A percentile compares a stretch with the other conserved stretches of the same genome.
Conservation (phyloP, 2,888 invertebrate genomes). For the Spialia ferax region DNA sequence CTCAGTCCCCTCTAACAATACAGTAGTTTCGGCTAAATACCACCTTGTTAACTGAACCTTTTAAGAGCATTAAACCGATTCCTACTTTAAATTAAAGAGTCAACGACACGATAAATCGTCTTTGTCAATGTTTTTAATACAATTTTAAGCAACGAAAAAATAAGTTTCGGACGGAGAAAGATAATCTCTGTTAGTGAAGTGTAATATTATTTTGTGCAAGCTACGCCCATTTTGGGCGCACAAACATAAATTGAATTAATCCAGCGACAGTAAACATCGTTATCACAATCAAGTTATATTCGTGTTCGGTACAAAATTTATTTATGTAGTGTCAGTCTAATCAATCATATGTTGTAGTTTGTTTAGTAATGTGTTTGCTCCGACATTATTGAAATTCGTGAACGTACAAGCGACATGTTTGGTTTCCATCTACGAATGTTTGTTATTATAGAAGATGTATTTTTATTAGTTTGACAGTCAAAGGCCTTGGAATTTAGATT, state of each 20-base stretch:
- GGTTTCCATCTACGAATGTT: background rate
- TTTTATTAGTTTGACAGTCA: background rate
- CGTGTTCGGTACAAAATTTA: constrained; percentile 33
- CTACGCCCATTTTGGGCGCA: background rate
- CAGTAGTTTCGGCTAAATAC: too few relatives aligned
- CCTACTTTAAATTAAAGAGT: too few relatives aligned
- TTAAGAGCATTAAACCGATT: too few relatives aligned
- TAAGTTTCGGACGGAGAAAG: background rate
- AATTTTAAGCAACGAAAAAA: background rate
- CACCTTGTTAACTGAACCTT: too few relatives aligned
- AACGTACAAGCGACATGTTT: background rate
- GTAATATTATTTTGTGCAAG: background rate
- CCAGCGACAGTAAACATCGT: constrained; percentile 35
- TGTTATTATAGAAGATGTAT: background rate
- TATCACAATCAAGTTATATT: constrained; percentile 25
- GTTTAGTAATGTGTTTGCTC: constrained; percentile 19
- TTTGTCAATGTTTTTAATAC: background rate
- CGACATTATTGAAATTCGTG: constrained; percentile 15
- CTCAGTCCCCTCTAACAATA: too few relatives aligned
- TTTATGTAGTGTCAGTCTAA: constrained; percentile 26
- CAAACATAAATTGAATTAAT: constrained; percentile 22
- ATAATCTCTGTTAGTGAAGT: background rate
- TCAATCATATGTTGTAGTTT: constrained; percentile 23
- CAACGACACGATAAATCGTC: too few relatives aligned
- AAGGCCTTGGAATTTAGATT: background rate